A percentile compares a stretch with the other conserved stretches of the same genome.
phyloP scores from a whole-genome alignment of 1,140 invertebrate genomes.

The Nautilus pompilius region DNA sequence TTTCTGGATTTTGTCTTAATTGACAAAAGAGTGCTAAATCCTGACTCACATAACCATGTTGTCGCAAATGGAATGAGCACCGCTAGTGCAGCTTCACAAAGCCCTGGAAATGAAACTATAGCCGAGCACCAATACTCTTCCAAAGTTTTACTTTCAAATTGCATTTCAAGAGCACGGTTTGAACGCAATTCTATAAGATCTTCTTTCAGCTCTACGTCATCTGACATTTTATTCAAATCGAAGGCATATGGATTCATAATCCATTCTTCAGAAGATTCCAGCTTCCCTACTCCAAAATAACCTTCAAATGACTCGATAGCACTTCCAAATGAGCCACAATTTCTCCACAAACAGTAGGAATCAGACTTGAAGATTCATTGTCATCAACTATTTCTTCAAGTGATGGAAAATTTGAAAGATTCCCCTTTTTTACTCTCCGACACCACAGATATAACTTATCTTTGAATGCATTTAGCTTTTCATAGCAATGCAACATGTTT shows the following conservation, averaged over 20 bases:
- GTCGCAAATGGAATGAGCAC: neutral
- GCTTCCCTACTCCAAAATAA: neutral
- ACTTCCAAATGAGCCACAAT: neutral
- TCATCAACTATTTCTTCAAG: neutral
- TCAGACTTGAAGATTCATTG: constrained; percentile 2
- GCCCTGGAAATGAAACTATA: neutral
- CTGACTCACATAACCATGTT: neutral
- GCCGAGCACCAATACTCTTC: constrained; percentile 2
- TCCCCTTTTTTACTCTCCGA: neutral
- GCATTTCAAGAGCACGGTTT: neutral
- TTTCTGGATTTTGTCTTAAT: neutral
- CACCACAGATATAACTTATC: neutral
- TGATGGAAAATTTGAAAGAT: neutral
- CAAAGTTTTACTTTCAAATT: neutral
- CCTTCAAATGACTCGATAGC: neutral
- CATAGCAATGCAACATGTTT: neutral
- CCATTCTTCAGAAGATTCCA: constrained; percentile 1
- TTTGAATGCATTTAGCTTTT: constrained; percentile 3
- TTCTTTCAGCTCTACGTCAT: neutral
- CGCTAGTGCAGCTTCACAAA: neutral
- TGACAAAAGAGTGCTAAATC: neutral
- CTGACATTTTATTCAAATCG: neutral
- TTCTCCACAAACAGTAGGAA: constrained; percentile 1
- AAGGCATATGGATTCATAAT: neutral
- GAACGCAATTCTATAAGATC: neutral